Evolutionary conservation across 2,888 invertebrate species (phyloP).

Genomic region (Lasius fuliginosus): DNA sequence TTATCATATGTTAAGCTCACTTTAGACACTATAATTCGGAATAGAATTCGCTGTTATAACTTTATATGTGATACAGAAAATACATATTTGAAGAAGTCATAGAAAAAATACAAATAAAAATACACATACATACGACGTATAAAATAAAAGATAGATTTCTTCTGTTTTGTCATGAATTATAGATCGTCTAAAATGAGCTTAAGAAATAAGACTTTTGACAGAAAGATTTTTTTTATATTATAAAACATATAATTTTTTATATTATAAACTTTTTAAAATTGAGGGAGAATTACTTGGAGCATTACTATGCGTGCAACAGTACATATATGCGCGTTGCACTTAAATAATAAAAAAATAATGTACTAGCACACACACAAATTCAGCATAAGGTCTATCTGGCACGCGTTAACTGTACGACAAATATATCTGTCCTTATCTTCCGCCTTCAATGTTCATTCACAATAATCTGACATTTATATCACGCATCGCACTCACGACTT

Average conservation of each 20-base stretch:
- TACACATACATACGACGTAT: neutral
- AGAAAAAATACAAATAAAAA: neutral
- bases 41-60: neutral
- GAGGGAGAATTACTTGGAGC: neutral
- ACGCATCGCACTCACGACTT: neutral
- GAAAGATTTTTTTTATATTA: neutral
- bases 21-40: no score
- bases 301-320: neutral
- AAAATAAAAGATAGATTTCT: neutral
- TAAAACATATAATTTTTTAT: neutral
- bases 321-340: neutral
- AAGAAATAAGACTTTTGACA: neutral
- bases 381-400: neutral
- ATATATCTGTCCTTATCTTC: neutral
- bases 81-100: neutral
- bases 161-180: neutral
- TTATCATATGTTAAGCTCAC: neutral
- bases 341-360: neutral
- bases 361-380: neutral
- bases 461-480: neutral
- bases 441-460: neutral
- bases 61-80: neutral
- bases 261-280: neutral
- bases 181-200: neutral
- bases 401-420: neutral